Conservation (phyloP, 1,140 invertebrate species). For the Achatina immaculata region DNA sequence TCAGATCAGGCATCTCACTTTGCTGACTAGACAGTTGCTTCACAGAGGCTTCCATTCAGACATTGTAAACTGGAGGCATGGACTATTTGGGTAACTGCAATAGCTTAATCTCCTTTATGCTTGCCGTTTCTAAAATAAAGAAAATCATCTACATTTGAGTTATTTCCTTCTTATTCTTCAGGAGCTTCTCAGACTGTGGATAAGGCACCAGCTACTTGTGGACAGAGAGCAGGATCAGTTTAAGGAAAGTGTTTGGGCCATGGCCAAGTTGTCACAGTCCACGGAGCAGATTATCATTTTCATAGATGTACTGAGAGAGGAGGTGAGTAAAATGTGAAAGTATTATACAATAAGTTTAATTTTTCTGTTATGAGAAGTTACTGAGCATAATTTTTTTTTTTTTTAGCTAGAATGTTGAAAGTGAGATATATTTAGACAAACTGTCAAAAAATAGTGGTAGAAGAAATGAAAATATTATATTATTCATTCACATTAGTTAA, state of each 20-base stretch:
- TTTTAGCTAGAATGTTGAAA: not conserved
- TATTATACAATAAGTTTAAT: not conserved
- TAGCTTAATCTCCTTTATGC: no score
- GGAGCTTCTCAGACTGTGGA: conserved; percentile 58
- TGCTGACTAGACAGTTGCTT: no score
- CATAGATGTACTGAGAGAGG: conserved; percentile 52
- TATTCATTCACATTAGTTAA: no score
- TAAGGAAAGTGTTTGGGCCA: conserved; percentile 58
- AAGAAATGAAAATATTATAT: no score
- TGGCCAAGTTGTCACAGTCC: conserved; percentile 57
- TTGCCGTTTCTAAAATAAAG: no score
- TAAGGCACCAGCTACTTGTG: conserved; percentile 53
- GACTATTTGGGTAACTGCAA: no score
- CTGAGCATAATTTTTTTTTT: not conserved
- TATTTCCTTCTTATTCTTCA: conserved; percentile 29
- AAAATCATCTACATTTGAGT: no score
- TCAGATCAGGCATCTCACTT: no score
- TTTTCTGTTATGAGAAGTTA: not conserved
- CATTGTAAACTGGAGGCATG: no score
- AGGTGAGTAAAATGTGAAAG: conserved; percentile 45
- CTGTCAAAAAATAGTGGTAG: no score
- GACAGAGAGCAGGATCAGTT: conserved; percentile 57
- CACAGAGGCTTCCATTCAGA: no score
- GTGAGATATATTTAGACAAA: no score
- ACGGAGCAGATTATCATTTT: conserved; percentile 56